phyloP scores from a whole-genome alignment of 2,888 invertebrate species.

The Leptura quadrifasciata region DNA sequence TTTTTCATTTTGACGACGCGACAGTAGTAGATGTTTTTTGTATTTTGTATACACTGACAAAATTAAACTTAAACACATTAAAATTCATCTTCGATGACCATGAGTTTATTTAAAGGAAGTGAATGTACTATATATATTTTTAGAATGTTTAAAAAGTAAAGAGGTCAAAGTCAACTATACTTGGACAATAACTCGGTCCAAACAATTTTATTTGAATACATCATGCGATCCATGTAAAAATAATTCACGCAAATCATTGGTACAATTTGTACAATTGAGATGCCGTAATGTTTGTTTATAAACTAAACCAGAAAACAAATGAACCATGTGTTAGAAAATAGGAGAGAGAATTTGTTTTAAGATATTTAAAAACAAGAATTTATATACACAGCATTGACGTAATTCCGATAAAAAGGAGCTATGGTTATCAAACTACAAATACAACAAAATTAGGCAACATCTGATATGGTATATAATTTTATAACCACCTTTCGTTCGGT shows the following conservation, averaged over 20 bases:
- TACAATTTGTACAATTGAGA: background rate
- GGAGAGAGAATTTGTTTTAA: too few relatives aligned
- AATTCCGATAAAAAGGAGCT: too few relatives aligned
- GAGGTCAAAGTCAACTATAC: conserved; percentile 21
- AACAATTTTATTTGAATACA: background rate
- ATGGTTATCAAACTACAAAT: too few relatives aligned
- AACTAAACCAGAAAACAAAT: too few relatives aligned
- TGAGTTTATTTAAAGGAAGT: conserved; percentile 25
- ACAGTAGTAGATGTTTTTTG: conserved; percentile 1
- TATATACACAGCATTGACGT: too few relatives aligned
- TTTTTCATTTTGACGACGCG: background rate
- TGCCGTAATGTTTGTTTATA: background rate
- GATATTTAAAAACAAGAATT: too few relatives aligned
- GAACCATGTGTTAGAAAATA: too few relatives aligned
- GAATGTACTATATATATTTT: conserved; percentile 13
- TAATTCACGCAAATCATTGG: background rate
- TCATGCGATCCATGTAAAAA: background rate
- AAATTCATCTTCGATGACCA: conserved; percentile 20
- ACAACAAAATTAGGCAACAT: too few relatives aligned
- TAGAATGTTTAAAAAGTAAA: conserved; percentile 16
- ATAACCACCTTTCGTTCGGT: too few relatives aligned
- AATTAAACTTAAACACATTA: conserved; percentile 22
- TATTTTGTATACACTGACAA: conserved; percentile 15
- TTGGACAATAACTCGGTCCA: conserved; percentile 4
- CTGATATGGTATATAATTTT: too few relatives aligned